Base-by-base conservation (phyloP, 2,797 vertebrate genomes). In the Microctenopoma lineatum region DNA sequence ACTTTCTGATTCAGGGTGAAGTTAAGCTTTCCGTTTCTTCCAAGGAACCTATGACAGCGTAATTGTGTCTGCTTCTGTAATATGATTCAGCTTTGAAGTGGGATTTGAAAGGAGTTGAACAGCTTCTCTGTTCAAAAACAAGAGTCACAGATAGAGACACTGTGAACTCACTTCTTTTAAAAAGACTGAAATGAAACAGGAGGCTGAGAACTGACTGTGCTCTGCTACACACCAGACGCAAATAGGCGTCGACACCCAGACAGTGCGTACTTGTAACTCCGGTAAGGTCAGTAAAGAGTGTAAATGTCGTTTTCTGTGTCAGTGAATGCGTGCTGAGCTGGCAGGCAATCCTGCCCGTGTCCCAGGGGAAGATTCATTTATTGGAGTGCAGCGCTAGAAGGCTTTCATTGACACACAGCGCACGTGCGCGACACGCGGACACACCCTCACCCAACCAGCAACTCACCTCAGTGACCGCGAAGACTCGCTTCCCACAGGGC, bases 401-500 rank as follows among this genome's bases (percentile, higher is more conserved):
- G 47, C 77, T 80, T 71, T 11, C 55, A 59, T 86, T 77, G 64
- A 63, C 67, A 90, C 75, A 59, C 80, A 65, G 48, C n/a, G 74
- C 85, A 89, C 86, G 78, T 73, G 78, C 75, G 58, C 66, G 21
- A 65, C n/a, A 66, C 66, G 77, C 84, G 39, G 57, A 64, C 69
- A 36, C 61, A 53, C 64, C 44, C 60, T 50, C 21, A 21, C 21
- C 42, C 18, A 57, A 13, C 66, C 54, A 5, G 50, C 27, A 77
- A 68, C 94, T 94, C 92, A 97, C 96, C 95, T 97, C 96, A 0
- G 96, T 97, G 79, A 96, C 95, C 12, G 95, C 95, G 52, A 97
- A 97, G 70, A 96, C 96, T 85, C 96, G 92, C 91, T 98, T 98
- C 56, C 96, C 96, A 29, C 97, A 99, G 4, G 97, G 96, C 76